A percentile compares a stretch with the other conserved stretches of the same genome.
phyloP scores from a whole-genome alignment of 2,888 invertebrate species.

The Baronia brevicornis region DNA sequence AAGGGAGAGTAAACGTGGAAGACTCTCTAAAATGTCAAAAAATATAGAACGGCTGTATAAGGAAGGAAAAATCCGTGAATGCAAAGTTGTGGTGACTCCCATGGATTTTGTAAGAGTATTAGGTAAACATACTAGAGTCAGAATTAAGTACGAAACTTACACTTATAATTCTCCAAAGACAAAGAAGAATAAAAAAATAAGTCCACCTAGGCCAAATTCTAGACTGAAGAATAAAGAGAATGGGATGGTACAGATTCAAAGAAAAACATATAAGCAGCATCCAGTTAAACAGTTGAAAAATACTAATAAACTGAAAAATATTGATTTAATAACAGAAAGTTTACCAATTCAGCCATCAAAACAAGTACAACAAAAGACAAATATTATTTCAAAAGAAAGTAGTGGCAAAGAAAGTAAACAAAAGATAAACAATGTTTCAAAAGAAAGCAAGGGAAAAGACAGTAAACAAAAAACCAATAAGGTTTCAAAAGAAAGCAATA shows the following conservation, averaged over 20 bases:
- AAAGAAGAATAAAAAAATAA: conserved; percentile 29
- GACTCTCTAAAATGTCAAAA: conserved; percentile 46
- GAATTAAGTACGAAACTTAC: conserved; percentile 63
- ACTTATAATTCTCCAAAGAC: conserved; percentile 42
- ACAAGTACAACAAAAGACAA: conserved; percentile 20
- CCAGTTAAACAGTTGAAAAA: conserved; percentile 39
- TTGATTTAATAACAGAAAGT: too few relatives aligned
- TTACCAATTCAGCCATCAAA: conserved; percentile 13
- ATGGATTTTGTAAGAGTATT: conserved; percentile 71
- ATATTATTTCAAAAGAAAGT: conserved; percentile 56
- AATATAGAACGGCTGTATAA: conserved; percentile 55
- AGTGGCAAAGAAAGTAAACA: conserved; percentile 13
- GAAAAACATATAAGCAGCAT: conserved; percentile 46
- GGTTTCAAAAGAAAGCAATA: conserved; percentile 51
- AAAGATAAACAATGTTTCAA: conserved; percentile 42
- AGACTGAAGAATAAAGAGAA: conserved; percentile 63
- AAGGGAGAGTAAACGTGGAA: conserved; percentile 43
- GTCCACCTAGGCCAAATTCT: conserved; percentile 35
- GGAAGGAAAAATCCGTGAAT: conserved; percentile 64
- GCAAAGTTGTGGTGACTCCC: conserved; percentile 58
- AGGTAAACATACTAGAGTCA: conserved; percentile 69
- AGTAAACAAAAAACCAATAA: conserved; percentile 31
- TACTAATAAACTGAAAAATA: conserved; percentile 31
- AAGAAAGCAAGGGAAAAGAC: conserved; percentile 46
- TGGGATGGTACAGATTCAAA: conserved; percentile 59